Conservation (phyloP, 2,888 invertebrate genomes). For the Epinotia demarniana region DNA sequence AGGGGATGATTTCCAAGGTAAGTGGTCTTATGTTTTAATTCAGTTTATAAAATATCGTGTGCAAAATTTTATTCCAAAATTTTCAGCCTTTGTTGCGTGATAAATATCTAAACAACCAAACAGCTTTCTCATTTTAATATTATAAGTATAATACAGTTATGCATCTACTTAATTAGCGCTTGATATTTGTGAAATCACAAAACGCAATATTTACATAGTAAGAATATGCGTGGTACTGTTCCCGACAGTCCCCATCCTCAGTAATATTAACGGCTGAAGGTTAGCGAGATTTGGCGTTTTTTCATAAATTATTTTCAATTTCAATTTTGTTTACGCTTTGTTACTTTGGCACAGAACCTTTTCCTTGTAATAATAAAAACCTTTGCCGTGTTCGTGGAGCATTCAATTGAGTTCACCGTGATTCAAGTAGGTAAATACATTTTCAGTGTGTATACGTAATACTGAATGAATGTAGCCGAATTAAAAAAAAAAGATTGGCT, state of each 20-base stretch:
- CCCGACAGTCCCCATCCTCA: background rate
- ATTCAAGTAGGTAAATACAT: conserved; percentile 25
- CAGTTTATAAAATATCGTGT: background rate
- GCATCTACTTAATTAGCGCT: no score
- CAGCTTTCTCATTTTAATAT: no score
- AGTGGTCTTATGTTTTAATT: background rate
- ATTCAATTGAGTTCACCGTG: conserved; percentile 40
- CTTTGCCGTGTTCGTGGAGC: conserved; percentile 16
- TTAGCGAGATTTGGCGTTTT: background rate
- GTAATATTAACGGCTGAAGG: background rate
- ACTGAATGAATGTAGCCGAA: conserved; percentile 47
- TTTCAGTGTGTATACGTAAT: conserved; percentile 26
- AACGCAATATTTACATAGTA: no score
- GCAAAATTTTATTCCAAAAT: no score
- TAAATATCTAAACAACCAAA: no score
- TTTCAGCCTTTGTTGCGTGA: no score
- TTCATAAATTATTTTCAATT: conserved; percentile 15
- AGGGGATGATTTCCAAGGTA: no score
- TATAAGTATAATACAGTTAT: no score
- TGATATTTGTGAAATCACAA: no score
- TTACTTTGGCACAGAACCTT: conserved; percentile 38
- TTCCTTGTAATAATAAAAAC: conserved; percentile 36
- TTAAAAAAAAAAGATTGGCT: conserved; percentile 63
- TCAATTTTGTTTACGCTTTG: conserved; percentile 36
- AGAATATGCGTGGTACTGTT: no score